Evolutionary conservation across 2,888 invertebrate species (phyloP).

Genomic region (Erynnis tages): DNA sequence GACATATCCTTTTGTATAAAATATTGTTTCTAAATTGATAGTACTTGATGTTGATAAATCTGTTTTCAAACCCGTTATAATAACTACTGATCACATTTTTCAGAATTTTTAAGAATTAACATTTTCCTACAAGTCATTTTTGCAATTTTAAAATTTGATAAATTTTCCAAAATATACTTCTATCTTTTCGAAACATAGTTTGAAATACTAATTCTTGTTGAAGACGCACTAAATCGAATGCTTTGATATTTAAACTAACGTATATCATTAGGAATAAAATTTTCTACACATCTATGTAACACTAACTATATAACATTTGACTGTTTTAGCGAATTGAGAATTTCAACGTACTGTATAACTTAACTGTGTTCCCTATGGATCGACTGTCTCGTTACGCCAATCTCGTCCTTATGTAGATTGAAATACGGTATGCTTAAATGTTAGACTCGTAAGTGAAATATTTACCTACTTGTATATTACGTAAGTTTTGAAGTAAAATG

Average conservation of each 20-base stretch:
- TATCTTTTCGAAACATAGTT: too few relatives aligned
- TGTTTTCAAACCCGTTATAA: too few relatives aligned
- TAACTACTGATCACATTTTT: too few relatives aligned
- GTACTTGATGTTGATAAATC: too few relatives aligned
- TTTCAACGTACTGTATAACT: slow-evolving; percentile 6
- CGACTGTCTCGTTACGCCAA: slow-evolving; percentile 10
- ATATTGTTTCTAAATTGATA: too few relatives aligned
- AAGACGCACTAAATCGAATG: too few relatives aligned
- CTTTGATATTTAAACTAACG: not conserved
- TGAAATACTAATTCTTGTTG: too few relatives aligned
- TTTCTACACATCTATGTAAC: slow-evolving; percentile 7
- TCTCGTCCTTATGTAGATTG: slow-evolving; percentile 18
- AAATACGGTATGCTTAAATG: slow-evolving; percentile 5
- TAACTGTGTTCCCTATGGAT: not conserved
- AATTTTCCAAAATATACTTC: too few relatives aligned
- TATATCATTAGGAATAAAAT: not conserved
- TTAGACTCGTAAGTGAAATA: slow-evolving; percentile 2
- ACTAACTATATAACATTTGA: slow-evolving; percentile 20
- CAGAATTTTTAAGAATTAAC: too few relatives aligned
- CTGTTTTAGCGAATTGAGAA: slow-evolving; percentile 16
- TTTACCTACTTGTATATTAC: not conserved
- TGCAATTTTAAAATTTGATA: too few relatives aligned
- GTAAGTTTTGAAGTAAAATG: not conserved
- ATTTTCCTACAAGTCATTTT: too few relatives aligned
- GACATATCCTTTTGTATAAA: too few relatives aligned